These are phyloP conservation scores for Cacoxenus indagator DNA, from an alignment of 2,888 invertebrate species.

Conservation along the genomic window DNA sequence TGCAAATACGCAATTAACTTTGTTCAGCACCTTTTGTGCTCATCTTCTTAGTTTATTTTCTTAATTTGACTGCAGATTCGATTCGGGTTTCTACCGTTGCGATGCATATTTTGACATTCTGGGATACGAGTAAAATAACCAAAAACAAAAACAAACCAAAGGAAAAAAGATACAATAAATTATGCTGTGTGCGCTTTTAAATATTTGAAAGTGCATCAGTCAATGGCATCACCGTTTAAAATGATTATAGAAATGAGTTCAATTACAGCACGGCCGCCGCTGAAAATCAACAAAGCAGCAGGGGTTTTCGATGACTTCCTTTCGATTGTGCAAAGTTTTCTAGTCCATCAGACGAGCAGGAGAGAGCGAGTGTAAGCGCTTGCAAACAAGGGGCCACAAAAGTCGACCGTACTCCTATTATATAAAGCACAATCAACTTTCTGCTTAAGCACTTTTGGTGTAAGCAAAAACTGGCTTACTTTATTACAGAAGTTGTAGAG, in stretches of 20 bases:
- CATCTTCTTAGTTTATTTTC: conserved; percentile 34
- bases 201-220: not conserved
- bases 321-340: too few relatives aligned
- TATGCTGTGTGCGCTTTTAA: not conserved
- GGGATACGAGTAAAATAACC: too few relatives aligned
- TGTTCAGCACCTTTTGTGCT: conserved; percentile 29
- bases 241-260: not conserved
- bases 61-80: conserved; percentile 31
- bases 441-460: not conserved
- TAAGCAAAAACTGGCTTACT: not conserved
- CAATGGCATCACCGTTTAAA: not conserved
- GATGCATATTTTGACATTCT: conserved; percentile 40
- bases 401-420: not conserved
- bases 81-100: conserved; percentile 27
- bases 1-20: conserved; percentile 51
- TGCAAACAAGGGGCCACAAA: not conserved
- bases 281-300: not conserved
- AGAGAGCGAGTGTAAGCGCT: too few relatives aligned
- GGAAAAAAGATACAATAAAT: conserved; percentile 22
- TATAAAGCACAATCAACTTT: not conserved
- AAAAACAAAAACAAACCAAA: too few relatives aligned
- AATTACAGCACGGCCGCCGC: not conserved
- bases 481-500: not conserved
- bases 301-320: too few relatives aligned
- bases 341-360: too few relatives aligned